A percentile compares a stretch with the other conserved stretches of the same genome.
These are phyloP conservation scores for Gymnarchus niloticus DNA, from an alignment of 2,113 vertebrate genomes.

Conservation along the genomic window DNA sequence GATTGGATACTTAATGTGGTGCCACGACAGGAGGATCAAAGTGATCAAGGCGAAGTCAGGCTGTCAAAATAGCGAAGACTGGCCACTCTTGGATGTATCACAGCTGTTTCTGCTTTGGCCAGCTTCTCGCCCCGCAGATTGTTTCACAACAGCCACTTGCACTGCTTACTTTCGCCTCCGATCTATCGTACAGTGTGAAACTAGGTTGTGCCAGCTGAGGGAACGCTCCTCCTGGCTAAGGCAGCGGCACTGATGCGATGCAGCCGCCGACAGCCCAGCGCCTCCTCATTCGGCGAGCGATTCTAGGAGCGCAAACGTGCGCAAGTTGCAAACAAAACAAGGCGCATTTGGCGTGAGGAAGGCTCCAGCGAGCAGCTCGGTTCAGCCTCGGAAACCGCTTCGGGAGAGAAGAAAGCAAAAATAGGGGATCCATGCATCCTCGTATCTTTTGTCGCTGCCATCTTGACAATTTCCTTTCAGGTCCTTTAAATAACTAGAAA, in stretches of 20 bases:
- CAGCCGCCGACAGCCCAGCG: not conserved
- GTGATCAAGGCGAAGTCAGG: conserved; percentile 3
- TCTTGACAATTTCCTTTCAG: conserved; percentile 76
- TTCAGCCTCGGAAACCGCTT: not conserved
- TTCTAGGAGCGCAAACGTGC: not conserved
- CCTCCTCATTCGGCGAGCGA: not conserved
- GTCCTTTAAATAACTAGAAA: conserved; percentile 59
- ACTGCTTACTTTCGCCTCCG: not conserved
- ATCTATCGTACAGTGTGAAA: conserved; percentile 3
- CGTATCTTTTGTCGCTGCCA: conserved; percentile 76
- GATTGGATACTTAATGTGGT: not conserved
- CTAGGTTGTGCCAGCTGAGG: conserved; percentile 13
- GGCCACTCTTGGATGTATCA: not conserved
- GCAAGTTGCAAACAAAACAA: not conserved
- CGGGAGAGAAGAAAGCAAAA: not conserved
- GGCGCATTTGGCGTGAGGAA: not conserved
- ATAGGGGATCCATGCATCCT: conserved; percentile 48
- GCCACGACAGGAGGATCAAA: not conserved
- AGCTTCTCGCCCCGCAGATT: conserved; percentile 10
- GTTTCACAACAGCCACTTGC: not conserved
- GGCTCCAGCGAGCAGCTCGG: not conserved
- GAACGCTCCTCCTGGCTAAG: not conserved
- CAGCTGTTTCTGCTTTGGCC: not conserved
- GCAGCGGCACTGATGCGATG: not conserved
- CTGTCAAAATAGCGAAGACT: not conserved